Conservation (phyloP, 2,113 vertebrate species). For the Columbina picui region DNA sequence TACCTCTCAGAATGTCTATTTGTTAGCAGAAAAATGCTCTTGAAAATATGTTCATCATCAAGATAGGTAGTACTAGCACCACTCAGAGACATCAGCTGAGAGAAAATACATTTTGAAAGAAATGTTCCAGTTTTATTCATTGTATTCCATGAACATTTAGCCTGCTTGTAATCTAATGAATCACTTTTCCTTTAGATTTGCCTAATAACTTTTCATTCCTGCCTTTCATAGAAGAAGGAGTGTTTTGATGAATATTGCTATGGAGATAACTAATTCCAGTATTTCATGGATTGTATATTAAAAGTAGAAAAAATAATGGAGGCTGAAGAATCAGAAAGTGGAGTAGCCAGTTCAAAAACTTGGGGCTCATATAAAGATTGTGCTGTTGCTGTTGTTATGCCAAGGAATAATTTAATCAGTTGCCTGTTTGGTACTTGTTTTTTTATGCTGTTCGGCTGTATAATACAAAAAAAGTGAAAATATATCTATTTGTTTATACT, state of each 20-base stretch:
- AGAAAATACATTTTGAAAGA: constrained; percentile 14
- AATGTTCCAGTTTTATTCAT: constrained; percentile 1
- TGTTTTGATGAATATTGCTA: neutral
- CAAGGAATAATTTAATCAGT: constrained; percentile 26
- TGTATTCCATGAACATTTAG: constrained; percentile 2
- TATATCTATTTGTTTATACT: neutral
- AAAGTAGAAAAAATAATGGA: neutral
- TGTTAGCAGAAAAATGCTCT: constrained; percentile 43
- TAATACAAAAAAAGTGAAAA: neutral
- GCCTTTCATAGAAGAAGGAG: neutral
- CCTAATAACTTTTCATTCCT: neutral
- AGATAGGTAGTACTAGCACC: neutral
- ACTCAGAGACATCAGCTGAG: constrained; percentile 9
- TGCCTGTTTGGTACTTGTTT: neutral
- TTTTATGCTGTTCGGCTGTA: neutral
- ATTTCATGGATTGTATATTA: neutral
- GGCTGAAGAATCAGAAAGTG: neutral
- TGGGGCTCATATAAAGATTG: neutral
- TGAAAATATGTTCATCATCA: constrained; percentile 58
- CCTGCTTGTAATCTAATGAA: neutral
- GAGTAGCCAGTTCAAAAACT: neutral
- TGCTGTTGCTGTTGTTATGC: neutral
- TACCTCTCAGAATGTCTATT: constrained; percentile 28
- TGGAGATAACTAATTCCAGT: constrained; percentile 25
- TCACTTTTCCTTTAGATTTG: constrained; percentile 26